Evolutionary conservation across 2,888 invertebrate species (phyloP).

Genomic region (Mamestra brassicae): DNA sequence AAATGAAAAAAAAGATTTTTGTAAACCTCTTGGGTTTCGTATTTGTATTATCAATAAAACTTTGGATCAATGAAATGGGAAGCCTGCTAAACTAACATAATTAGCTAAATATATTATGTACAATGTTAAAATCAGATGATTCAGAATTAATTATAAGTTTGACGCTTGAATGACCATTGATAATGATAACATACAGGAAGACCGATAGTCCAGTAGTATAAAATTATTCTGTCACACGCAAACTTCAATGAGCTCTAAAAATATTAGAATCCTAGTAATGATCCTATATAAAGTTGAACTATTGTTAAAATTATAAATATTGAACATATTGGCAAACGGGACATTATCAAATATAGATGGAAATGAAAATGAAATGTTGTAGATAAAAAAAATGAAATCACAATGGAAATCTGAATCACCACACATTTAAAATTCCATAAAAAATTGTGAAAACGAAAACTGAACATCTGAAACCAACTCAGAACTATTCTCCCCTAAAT

Average conservation of each 20-base stretch:
- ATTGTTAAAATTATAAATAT: too few relatives aligned
- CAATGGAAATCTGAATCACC: not conserved
- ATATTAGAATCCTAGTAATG: not conserved
- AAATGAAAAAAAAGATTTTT: not conserved
- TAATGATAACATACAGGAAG: constrained; percentile 76
- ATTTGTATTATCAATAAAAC: not conserved
- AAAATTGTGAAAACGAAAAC: not conserved
- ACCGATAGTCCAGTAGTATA: constrained; percentile 65
- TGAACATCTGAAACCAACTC: not conserved
- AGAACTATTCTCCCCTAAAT: not conserved
- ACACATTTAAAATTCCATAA: not conserved
- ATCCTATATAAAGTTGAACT: not conserved
- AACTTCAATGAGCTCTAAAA: constrained; percentile 33
- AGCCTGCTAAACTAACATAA: constrained; percentile 5
- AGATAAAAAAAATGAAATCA: not conserved
- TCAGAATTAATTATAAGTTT: constrained; percentile 61
- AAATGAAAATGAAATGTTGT: not conserved
- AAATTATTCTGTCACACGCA: constrained; percentile 63
- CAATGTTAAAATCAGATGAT: constrained; percentile 59
- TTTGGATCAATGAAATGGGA: not conserved
- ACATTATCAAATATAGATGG: not conserved
- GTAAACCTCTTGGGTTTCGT: not conserved
- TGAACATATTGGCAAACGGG: not conserved
- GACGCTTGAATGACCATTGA: constrained; percentile 62
- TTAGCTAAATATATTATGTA: constrained; percentile 40